Base-by-base conservation (phyloP, 2,797 vertebrate species). In the Centroberyx gerrardi region DNA sequence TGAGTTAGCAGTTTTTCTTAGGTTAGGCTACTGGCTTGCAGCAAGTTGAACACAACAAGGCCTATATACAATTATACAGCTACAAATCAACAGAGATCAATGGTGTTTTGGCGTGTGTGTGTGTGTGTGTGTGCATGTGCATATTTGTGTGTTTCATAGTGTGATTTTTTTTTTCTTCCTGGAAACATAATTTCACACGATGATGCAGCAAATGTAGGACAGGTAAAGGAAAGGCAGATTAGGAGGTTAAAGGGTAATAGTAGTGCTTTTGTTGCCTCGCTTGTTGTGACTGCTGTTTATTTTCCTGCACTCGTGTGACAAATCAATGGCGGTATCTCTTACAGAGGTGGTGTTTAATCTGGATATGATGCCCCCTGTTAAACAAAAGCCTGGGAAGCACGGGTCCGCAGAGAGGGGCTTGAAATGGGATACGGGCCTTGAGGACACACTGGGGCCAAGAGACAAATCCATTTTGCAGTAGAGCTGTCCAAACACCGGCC, bases 301-400 rank as follows among this genome's bases (percentile, higher is more conserved):
- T 71, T 87, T 68, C 71, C 62, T 55, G 22, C 52, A 28, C 29
- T 48, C 6, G 38, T 72, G 69, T 78, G 75, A 85, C 77, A 87
- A 90, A 94, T 93, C 88, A 78, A 90, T 89, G 68, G 29, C 49
- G 58, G 82, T 87, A 87, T 93, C 87, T 78, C 56, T 93, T 85
- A 83, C 88, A 81, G 63, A 84, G 76, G 84, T 82, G 74, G 74
- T 53, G 86, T 94, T 93, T 90, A 93, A 94, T 94, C 90, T 91
- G 68, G 68, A 82, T 59, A 59, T 42, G 79, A 89, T 79, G 81
- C 68, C 55, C 31, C 67, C 17, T 55, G 81, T 92, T 90, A 81
- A 89, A 90, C 83, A 74, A 77, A 82, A 85, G 82, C 78, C 59
- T 82, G 74, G 73, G 68, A 83, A 85, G 70, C 48, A 55, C 73